A percentile compares a stretch with the other conserved stretches of the same genome.
Conservation (phyloP, 2,888 invertebrate genomes). For the Boloria euphrosyne region DNA sequence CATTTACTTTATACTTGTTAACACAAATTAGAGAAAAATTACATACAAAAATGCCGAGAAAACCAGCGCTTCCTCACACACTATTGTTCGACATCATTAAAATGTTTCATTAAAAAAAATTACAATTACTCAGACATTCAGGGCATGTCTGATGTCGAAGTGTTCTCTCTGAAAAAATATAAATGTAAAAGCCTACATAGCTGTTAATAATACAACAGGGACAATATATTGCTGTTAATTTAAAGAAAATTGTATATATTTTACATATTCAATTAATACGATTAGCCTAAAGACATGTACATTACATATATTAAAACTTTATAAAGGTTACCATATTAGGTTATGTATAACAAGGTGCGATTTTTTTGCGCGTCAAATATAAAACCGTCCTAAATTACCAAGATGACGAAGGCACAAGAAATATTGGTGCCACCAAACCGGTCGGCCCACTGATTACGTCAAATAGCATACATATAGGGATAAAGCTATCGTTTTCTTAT, state of each 20-base stretch:
- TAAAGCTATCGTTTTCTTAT: constrained; percentile 38
- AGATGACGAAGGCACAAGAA: constrained; percentile 54
- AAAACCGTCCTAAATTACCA: constrained; percentile 46
- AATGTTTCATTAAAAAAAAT: neutral
- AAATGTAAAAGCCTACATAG: too few relatives aligned
- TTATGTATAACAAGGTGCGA: neutral
- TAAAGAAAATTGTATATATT: too few relatives aligned
- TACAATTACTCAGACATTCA: too few relatives aligned
- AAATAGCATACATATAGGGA: constrained; percentile 49
- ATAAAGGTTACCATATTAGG: too few relatives aligned
- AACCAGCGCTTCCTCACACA: neutral
- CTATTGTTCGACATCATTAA: neutral
- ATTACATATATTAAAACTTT: too few relatives aligned
- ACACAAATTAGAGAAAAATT: neutral
- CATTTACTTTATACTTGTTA: constrained; percentile 24
- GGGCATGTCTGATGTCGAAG: too few relatives aligned
- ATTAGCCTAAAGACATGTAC: too few relatives aligned
- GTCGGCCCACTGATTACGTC: constrained; percentile 67
- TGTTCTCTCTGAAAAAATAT: too few relatives aligned
- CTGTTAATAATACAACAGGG: too few relatives aligned
- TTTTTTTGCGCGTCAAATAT: constrained; percentile 21
- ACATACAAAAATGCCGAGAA: neutral
- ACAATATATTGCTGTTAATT: too few relatives aligned
- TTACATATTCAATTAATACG: too few relatives aligned
- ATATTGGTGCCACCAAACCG: constrained; percentile 69